Conservation (phyloP, 64 coral and sea anemone species). For the Montipora cactus region DNA sequence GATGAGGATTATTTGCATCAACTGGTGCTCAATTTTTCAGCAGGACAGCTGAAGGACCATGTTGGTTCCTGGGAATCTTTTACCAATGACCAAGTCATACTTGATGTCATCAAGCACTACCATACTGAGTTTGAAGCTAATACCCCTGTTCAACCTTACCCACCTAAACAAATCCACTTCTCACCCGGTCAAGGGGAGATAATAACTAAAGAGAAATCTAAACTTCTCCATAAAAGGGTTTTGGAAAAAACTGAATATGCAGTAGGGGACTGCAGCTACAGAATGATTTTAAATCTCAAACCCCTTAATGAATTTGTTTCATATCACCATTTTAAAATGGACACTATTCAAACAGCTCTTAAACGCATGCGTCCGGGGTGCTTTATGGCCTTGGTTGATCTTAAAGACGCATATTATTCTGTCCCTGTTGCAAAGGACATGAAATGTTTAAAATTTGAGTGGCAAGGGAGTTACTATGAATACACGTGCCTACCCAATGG, state of each 20-base stretch:
- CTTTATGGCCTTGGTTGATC: conserved; percentile 33
- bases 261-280: conserved; percentile 10
- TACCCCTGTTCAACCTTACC: neutral
- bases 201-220: conserved; percentile 12
- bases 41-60: conserved; percentile 30
- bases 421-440: neutral
- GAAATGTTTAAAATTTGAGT: conserved; percentile 34
- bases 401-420: conserved; percentile 38
- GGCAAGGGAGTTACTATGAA: conserved; percentile 2
- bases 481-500: no score
- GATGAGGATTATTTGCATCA: neutral
- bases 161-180: neutral
- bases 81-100: conserved; percentile 39
- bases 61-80: neutral
- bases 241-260: neutral
- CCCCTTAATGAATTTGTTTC: conserved; percentile 26
- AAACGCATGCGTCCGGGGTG: conserved; percentile 34
- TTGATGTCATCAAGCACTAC: conserved; percentile 47
- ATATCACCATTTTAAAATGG: conserved; percentile 13
- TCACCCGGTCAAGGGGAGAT: neutral
- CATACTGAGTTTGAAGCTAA: conserved; percentile 19
- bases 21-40: conserved; percentile 3
- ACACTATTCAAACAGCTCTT: conserved; percentile 7
- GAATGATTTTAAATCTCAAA: conserved; percentile 46
- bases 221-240: conserved; percentile 20